Base-by-base conservation (phyloP, 2,888 invertebrate genomes). In the Drosophila rubida region DNA sequence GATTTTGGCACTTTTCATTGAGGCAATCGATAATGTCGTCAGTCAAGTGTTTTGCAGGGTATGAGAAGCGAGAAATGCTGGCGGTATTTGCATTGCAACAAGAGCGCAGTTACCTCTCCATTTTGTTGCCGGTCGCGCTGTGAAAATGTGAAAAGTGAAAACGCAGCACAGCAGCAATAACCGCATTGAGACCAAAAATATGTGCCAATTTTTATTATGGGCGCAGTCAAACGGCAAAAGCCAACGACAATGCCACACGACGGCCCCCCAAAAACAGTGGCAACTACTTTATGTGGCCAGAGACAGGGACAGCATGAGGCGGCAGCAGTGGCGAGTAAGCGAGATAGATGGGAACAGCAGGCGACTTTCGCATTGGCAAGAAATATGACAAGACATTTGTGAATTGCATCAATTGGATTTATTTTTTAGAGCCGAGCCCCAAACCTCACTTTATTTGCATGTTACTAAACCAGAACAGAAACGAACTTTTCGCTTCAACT, bases 201-300 rank as follows among this genome's bases (percentile, higher is more conserved):
- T 82, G 81, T 75, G 79, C 78, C 86, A 82, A 85, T 82, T 85
- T 82, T 85, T 82, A 85, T 80, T 85, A 75, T 82, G 75, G 67
- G 66, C 60, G 63, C 83, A 82, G 80, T 80, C 80, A 82, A 82
- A 80, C 63, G 83, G 76, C 70, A 82, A 82, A 85, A 85, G 86
- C 76, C 83, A 73, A 78, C 68, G 75, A 66, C 61, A 75, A 70
- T 70, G 66, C 70, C 75, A 59, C 70, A 75, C 75, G 73, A 51
- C 61, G 66, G 57, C 25, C 25, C 22, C 59, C 59, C 48, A 30
- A 64, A 57, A 45, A 53, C 42, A 54, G 13, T 50, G 48, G 42
- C 64, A 51, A 54, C 44, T 44, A 25, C 19, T 4, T 0, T 27
- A 13, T 16, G 16, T 25, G 19, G 11, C 41, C 14, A 14, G 35